Conservation (phyloP, 2,113 vertebrate species). For the Gambusia holbrooki region DNA sequence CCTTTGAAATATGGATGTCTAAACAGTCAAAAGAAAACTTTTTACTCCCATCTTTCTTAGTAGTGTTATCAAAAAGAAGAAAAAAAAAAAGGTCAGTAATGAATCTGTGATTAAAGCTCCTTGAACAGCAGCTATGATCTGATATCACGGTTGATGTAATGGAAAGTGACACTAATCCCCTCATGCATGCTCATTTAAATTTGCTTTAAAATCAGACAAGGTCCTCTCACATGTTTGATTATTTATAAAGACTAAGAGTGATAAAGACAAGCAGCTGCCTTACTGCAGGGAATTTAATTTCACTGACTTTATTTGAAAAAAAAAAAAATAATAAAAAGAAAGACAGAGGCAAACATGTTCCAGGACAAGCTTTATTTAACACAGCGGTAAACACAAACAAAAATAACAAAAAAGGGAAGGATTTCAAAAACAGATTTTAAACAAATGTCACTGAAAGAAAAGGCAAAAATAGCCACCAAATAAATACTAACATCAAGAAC, state of each 20-base stretch:
- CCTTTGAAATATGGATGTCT: neutral
- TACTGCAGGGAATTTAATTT: conserved; percentile 25
- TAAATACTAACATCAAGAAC: conserved; percentile 82
- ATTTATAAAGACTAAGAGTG: conserved; percentile 51
- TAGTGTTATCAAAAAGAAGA: too few species aligned
- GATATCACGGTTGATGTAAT: conserved; percentile 30
- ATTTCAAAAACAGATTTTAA: conserved; percentile 65
- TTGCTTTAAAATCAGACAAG: conserved; percentile 54
- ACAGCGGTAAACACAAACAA: conserved; percentile 61
- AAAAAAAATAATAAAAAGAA: conserved; percentile 3
- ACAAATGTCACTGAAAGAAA: conserved; percentile 62
- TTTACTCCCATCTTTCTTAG: too few species aligned
- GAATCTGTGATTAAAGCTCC: conserved; percentile 32
- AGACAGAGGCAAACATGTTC: conserved; percentile 23
- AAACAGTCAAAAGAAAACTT: neutral
- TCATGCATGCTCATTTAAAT: conserved; percentile 47
- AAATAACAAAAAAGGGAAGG: conserved; percentile 12
- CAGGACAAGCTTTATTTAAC: conserved; percentile 82
- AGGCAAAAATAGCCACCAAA: conserved; percentile 65
- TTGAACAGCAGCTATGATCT: conserved; percentile 36
- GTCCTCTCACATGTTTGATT: conserved; percentile 41
- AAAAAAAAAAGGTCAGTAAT: too few species aligned
- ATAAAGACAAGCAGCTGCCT: conserved; percentile 31
- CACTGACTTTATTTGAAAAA: conserved; percentile 3
- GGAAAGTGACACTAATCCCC: conserved; percentile 47